These are phyloP conservation scores for Excalfactoria chinensis DNA, from an alignment of 2,113 vertebrate species.

Conservation along the genomic window DNA sequence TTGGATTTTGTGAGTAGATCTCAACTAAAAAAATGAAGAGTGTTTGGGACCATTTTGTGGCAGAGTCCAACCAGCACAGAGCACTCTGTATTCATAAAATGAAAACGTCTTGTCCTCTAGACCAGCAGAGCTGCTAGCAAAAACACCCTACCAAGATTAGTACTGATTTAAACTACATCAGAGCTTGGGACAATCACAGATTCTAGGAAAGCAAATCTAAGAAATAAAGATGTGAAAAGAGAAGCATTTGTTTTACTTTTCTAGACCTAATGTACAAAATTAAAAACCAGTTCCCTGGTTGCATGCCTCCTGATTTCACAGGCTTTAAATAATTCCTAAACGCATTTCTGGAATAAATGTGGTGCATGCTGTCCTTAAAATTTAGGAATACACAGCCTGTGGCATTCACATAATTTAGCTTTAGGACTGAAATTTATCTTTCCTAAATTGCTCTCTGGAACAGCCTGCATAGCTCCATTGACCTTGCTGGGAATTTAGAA, in stretches of 20 bases:
- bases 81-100: not conserved
- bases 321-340: not conserved
- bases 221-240: not conserved
- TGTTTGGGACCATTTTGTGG: not conserved
- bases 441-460: slow-evolving; percentile 23
- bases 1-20: not conserved
- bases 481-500: not conserved
- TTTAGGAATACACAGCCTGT: not conserved
- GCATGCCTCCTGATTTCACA: not conserved
- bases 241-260: not conserved
- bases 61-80: not conserved
- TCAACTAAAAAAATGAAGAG: not conserved
- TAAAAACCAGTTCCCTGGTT: not conserved
- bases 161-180: not conserved
- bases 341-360: not conserved
- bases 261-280: not conserved
- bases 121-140: not conserved
- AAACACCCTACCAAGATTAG: not conserved
- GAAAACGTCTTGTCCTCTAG: not conserved
- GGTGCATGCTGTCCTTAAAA: not conserved
- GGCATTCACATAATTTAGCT: not conserved
- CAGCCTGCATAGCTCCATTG: not conserved
- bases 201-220: not conserved
- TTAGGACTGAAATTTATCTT: slow-evolving; percentile 35
- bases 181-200: not conserved